Evolutionary conservation across 2,888 invertebrate species (phyloP), one percentile per base, ranked within the genome.

Genomic region (Dryocosmus kuriphilus): DNA sequence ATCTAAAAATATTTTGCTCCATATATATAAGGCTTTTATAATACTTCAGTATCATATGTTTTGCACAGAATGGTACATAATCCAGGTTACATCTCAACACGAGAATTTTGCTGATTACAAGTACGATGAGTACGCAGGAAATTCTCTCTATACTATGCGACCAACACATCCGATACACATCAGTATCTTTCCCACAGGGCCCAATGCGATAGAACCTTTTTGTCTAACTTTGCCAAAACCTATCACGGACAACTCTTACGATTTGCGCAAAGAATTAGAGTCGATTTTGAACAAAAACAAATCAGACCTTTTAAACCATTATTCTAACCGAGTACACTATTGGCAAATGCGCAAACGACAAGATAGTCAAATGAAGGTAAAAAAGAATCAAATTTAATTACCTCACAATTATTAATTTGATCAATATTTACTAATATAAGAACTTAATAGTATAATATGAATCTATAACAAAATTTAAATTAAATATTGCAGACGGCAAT

Each of bases 401-500:
- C 9, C 8, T 22, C 1, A 11, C 9, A 22, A 11, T 55, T 22
- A 55, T 22, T 24, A 51, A 71, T 77, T 38, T 16, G 46, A 75
- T 30, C 16, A 55, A 46, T 76, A 30, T 32, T 78, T 35, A 22
- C 14, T 27, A 35, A 46, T 14, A 16, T 7, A 24, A 65, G 32
- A n/a, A n/a, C n/a, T n/a, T 35, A 24, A 16, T 62, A 27, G 7
- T 24, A 9, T 35, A 32, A 19, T 41, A 62, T 46, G 30, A 16
- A 5, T 6, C 16, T 41, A 41, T 41, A 16, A 41, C 16, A 16
- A 41, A 41, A 5, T 6, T 16, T 41, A 41, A 16, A 41, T 41
- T 16, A 38, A 38, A 75, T 76, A 11, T 62, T 82, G 60, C 65
- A 95, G 95, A 92, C 92, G 85, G 93, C 94, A 8, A 92, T 95